Percentiles rank a stretch among this genome's conserved stretches.
phyloP scores from a whole-genome alignment of 2,797 vertebrate genomes.

The Zalophus californianus region DNA sequence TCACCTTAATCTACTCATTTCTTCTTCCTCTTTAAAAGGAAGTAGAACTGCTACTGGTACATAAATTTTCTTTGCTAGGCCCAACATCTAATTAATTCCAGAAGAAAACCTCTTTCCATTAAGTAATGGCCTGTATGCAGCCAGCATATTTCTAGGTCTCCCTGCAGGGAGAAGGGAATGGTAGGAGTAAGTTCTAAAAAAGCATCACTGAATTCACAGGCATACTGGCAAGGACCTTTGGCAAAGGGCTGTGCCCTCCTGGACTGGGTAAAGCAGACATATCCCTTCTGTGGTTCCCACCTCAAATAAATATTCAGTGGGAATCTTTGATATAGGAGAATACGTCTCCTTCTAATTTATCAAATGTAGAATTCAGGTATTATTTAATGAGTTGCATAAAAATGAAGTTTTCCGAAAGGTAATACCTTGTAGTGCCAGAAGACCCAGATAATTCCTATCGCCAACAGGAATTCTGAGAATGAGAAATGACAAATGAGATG shows the following conservation, averaged over 20 bases:
- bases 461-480: neutral
- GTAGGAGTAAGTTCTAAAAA: neutral
- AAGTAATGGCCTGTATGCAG: conserved; percentile 1
- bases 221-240: neutral
- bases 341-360: neutral
- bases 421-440: neutral
- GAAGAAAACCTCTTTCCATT: conserved; percentile 50
- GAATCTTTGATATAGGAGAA: neutral
- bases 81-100: conserved; percentile 57
- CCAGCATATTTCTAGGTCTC: conserved; percentile 1
- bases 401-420: neutral
- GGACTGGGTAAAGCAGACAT: neutral
- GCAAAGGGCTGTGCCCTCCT: no score
- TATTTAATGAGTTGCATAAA: neutral
- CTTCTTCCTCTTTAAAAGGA: conserved; percentile 16
- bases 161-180: neutral
- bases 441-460: neutral
- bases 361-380: neutral
- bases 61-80: conserved; percentile 43
- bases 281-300: neutral
- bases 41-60: neutral
- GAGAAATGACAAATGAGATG: neutral
- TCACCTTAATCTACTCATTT: conserved; percentile 55
- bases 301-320: neutral
- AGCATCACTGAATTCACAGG: neutral